Evolutionary conservation across 2,888 invertebrate genomes (phyloP), one percentile per base, ranked within the genome.

Genomic region (Caenorhabditis japonica): DNA sequence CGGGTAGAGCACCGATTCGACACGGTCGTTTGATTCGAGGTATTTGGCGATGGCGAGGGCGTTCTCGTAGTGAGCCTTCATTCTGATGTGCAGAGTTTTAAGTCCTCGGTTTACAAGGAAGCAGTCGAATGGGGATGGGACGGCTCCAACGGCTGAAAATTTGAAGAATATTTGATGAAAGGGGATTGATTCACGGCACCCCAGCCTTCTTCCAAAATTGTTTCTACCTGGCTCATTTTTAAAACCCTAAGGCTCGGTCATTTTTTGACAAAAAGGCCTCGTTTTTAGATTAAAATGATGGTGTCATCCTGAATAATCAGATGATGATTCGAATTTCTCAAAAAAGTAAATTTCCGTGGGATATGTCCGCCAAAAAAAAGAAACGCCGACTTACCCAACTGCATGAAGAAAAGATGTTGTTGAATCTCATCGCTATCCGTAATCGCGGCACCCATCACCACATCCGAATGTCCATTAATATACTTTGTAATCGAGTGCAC

Each of bases 391-490:
- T 15, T 21, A 83, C 83, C 83, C 19, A 84, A 56, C 58, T 79
- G 87, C 85, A 87, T 90, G 89, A 93, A 97, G 80, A 92, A 91
- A 34, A 99, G 89, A 86, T 91, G 91, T 12, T 92, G 89, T 74
- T 92, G 92, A 3, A 96, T 84, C 44, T 91, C 91, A 41, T 93
- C 92, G 81, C 92, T 91, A 81, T 92, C 94, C 3, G 93, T 91
- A 34, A 93, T 90, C 7, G 92, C 91, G 15, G 94, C 93, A 2
- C 97, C 97, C 97, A 99, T 97, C 5, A 97, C 92, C 19, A 95
- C 93, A 90, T 99, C 97, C 0, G 94, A 92, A 89, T 99, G 97
- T 0, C 97, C 97, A 89, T 99, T 99, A 92, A 99, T 94, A 88
- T 97, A 99, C 89, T 99, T 99, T 0, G 96, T 95, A 59, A 96